These are phyloP conservation scores for Caenorhabditis elegans DNA, from an alignment of 1,140 invertebrate species.

Conservation along the genomic window DNA sequence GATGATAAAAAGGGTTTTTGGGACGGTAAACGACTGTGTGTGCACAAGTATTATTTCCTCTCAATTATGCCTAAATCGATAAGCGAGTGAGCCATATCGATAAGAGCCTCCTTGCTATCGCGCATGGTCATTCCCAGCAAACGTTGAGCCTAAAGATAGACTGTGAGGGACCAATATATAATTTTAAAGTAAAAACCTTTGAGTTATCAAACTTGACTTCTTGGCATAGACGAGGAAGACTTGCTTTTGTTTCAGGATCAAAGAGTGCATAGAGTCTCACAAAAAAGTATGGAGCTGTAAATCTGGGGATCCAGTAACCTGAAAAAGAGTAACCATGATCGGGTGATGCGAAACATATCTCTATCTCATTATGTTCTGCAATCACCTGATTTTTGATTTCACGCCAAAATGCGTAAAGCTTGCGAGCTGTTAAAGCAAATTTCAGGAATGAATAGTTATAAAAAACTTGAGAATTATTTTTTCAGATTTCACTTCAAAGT, in stretches of 20 bases:
- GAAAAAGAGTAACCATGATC: too few species aligned
- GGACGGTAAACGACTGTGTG: neutral
- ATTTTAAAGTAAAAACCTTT: conserved; percentile 65
- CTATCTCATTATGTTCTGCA: too few species aligned
- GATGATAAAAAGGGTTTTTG: conserved; percentile 6
- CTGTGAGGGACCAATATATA: neutral
- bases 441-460: too few species aligned
- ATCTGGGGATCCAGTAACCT: conserved; percentile 70
- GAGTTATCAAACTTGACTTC: conserved; percentile 70
- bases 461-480: too few species aligned
- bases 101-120: conserved; percentile 67
- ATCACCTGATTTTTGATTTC: too few species aligned
- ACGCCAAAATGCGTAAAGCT: too few species aligned
- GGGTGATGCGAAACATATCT: too few species aligned
- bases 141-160: conserved; percentile 66
- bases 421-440: too few species aligned
- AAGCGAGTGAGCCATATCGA: conserved; percentile 69
- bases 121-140: conserved; percentile 67
- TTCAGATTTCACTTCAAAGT: too few species aligned
- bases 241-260: conserved; percentile 68
- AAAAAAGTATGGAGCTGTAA: conserved; percentile 69
- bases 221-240: conserved; percentile 69
- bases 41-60: neutral
- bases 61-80: conserved; percentile 67
- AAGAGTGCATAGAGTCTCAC: conserved; percentile 69